Percentiles rank a stretch among this genome's conserved stretches.
Conservation (phyloP, 1,140 invertebrate species). For the Leguminivora glycinivorella region DNA sequence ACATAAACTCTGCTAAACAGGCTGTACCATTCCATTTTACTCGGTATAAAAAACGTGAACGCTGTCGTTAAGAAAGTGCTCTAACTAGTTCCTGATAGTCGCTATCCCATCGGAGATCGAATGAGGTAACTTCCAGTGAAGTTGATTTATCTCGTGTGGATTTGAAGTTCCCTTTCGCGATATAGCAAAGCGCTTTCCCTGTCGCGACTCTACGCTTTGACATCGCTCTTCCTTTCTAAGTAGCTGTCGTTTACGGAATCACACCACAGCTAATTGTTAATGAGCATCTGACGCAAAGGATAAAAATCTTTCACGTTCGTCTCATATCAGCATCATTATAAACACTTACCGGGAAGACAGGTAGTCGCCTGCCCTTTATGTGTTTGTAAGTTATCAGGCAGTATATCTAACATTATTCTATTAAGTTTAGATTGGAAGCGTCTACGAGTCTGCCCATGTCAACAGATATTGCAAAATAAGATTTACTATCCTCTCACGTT, state of each 20-base stretch:
- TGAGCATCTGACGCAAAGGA: slow-evolving; percentile 13
- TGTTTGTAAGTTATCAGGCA: not conserved
- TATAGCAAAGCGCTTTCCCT: slow-evolving; percentile 67
- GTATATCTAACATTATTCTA: slow-evolving; percentile 11
- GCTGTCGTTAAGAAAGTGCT: slow-evolving; percentile 58
- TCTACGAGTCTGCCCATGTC: slow-evolving; percentile 48
- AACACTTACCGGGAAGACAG: not conserved
- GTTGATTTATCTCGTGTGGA: slow-evolving; percentile 48
- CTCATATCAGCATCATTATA: not conserved
- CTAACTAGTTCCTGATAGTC: slow-evolving; percentile 50
- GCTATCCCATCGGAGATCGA: slow-evolving; percentile 45
- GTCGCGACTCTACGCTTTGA: slow-evolving; percentile 58
- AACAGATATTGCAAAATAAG: slow-evolving; percentile 61
- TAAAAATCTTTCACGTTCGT: not conserved
- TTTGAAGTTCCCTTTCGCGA: slow-evolving; percentile 69
- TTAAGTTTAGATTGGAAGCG: slow-evolving; percentile 34
- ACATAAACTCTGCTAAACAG: slow-evolving; percentile 39
- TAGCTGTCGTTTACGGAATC: slow-evolving; percentile 44
- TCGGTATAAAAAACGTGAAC: slow-evolving; percentile 54
- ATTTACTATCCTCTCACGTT: slow-evolving; percentile 71
- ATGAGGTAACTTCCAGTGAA: slow-evolving; percentile 51
- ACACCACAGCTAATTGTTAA: slow-evolving; percentile 35
- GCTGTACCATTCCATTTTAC: slow-evolving; percentile 38
- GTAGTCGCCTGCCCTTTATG: slow-evolving; percentile 1
- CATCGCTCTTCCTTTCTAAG: slow-evolving; percentile 75